Evolutionary conservation across 2,888 invertebrate species (phyloP), one percentile per base, ranked within the genome.

Genomic region (Aproaerema taeniolella): DNA sequence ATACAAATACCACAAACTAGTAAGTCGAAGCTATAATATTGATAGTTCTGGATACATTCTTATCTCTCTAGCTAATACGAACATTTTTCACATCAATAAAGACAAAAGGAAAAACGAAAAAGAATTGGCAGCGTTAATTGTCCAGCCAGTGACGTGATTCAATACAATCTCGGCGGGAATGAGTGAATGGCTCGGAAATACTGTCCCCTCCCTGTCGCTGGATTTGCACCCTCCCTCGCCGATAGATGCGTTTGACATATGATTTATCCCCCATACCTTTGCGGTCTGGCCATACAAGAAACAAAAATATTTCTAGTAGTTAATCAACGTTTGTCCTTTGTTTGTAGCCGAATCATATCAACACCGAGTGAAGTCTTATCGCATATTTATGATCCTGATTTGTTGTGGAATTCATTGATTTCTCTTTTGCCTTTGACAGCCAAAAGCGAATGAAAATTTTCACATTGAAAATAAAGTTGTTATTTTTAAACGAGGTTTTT

Each of bases 221-320:
- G 56, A 70, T 67, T 68, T 57, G 58, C 66, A 56, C 72, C 67
- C 72, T 61, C 53, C 57, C 67, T 65, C 63, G 55, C 57, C 63
- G 57, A 54, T 65, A 66, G 62, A 63, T 68, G 67, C 66, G 53
- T 74, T 74, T 72, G 70, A 73, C 68, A 68, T 68, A 66, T 74
- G 74, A 73, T 78, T 76, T 77, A 75, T 74, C 61, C 61, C 45
- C 51, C 52, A 46, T 59, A 49, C 56, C 48, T 53, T 49, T 61
- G 48, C 46, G 47, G 41, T 50, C 48, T 39, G 47, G 45, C 47
- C 57, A 51, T 55, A 59, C 55, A 63, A 54, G 59, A 55, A 58
- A 59, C 51, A 62, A 61, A 64, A 60, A 39, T 53, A 52, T 51
- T 52, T 51, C 39, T 41, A 32, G 40, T 34, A 49, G 49, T 54